Evolutionary conservation across 2,113 vertebrate species (phyloP), one percentile per base, ranked within the genome.

Genomic region (Eonycteris spelaea): DNA sequence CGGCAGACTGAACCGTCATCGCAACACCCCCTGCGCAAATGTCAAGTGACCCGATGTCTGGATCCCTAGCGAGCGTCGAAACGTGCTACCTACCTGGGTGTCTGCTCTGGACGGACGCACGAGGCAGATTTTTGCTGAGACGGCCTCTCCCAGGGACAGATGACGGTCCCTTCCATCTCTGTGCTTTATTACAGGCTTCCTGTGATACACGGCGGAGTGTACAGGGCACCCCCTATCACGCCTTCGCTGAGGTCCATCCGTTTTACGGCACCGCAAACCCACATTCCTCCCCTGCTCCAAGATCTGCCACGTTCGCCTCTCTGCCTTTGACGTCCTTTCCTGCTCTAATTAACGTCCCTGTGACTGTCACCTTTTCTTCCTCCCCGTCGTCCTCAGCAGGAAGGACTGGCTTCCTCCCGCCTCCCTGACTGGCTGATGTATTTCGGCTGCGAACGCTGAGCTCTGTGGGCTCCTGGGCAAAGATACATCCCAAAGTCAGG

Each of bases 61-160:
- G 71, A 13, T 2, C 30, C 7, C 10, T 5, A 0, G 18, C 14
- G 4, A 5, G 15, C 28, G 61, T 6, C n/a, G 0, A 1, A 28
- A 68, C 6, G 0, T 0, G 5, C 3, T 7, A 0, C 40, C 6
- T 3, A 7, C n/a, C n/a, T 4, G 14, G 7, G 10, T 33, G 9
- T 48, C 18, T 0, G n/a, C 26, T 6, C 21, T 0, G 14, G 18
- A 35, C 24, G 10, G 1, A 5, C 21, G 7, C 0, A 30, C n/a
- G 48, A 40, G 1, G 6, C 9, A 57, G 33, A 11, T 0, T 8
- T 2, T 2, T 8, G n/a, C 8, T 30, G 26, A 68, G 68, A n/a
- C 5, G 16, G 2, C n/a, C 9, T 11, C 30, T 30, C 24, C 30
- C 40, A 30, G 11, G 14, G 13, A 3, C 7, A 3, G 8, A 30